Base-by-base conservation (phyloP, 2,888 invertebrate species). In the Cataglyphis albicans region DNA sequence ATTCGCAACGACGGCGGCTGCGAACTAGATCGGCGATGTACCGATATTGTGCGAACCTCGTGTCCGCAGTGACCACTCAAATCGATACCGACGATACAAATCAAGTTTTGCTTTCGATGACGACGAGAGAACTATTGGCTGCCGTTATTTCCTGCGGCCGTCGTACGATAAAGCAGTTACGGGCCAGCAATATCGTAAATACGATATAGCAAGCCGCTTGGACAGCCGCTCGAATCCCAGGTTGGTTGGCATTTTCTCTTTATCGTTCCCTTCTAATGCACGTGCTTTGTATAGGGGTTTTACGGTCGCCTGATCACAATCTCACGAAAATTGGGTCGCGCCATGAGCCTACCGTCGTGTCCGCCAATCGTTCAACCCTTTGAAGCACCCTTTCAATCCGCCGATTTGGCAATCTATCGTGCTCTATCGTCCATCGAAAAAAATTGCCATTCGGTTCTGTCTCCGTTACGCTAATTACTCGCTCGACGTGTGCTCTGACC, bases 101-200 rank as follows among this genome's bases (percentile, higher is more conserved):
- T 85, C 72, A 57, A 85, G 83, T 84, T 84, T 84, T 72, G 70
- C 72, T 76, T 72, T 21, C 70, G 75, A 74, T 78, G 75, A 72
- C 38, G 70, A 64, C 32, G 59, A 57, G 32, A 64, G 25, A 29
- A 29, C 78, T 82, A 80, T 83, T 81, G 65, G 61, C 83, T 61
- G 64, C 67, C 64, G 84, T 85, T 88, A 83, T 86, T 87, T 84
- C 64, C 84, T 65, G 57, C 73, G 83, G 41, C 44, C 85, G 44
- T 87, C 84, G 84, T 87, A 85, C 80, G 76, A 82, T 84, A 84
- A 89, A 86, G 81, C 81, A 87, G 86, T 84, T 90, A 86, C 81
- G 83, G 63, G 44, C 85, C 83, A 81, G 86, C 87, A 85, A 89
- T 89, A 89, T 90, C 91, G 87, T 90, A 90, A 91, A 92, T 90